phyloP scores from a whole-genome alignment of 2,888 invertebrate genomes.

The Penaeus monodon region DNA sequence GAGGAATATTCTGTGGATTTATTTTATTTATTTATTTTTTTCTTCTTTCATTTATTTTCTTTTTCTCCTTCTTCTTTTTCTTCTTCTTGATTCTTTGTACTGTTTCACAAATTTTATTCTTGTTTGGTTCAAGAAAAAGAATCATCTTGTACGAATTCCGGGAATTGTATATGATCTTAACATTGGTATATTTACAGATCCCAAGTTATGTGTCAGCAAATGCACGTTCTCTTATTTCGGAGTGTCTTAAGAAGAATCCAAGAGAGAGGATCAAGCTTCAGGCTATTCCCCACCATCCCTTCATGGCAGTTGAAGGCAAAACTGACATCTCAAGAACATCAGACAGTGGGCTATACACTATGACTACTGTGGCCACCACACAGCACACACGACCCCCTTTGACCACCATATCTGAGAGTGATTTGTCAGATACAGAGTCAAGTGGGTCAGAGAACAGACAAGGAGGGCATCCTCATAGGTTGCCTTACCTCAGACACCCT shows the following conservation, averaged over 20 bases:
- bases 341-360: constrained; percentile 69
- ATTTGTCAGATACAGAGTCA: constrained; percentile 18
- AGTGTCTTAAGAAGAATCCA: constrained; percentile 88
- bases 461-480: not conserved
- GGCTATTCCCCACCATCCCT: constrained; percentile 84
- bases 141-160: too few relatives aligned
- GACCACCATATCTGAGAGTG: constrained; percentile 44
- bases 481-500: constrained; percentile 18
- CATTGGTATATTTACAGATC: constrained; percentile 71
- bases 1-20: not conserved
- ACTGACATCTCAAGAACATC: constrained; percentile 41
- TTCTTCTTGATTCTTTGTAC: too few relatives aligned
- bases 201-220: constrained; percentile 83
- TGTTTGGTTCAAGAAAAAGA: too few relatives aligned
- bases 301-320: constrained; percentile 71
- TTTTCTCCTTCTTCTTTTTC: constrained; percentile 28
- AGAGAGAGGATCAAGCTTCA: constrained; percentile 83
- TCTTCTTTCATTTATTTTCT: constrained; percentile 7
- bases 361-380: constrained; percentile 64
- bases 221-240: constrained; percentile 87
- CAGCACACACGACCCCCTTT: constrained; percentile 37
- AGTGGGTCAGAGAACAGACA: not conserved
- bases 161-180: too few relatives aligned
- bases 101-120: too few relatives aligned
- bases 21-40: not conserved